These are phyloP conservation scores for Catotricha subobsoleta DNA, from an alignment of 2,888 invertebrate species.

Conservation along the genomic window DNA sequence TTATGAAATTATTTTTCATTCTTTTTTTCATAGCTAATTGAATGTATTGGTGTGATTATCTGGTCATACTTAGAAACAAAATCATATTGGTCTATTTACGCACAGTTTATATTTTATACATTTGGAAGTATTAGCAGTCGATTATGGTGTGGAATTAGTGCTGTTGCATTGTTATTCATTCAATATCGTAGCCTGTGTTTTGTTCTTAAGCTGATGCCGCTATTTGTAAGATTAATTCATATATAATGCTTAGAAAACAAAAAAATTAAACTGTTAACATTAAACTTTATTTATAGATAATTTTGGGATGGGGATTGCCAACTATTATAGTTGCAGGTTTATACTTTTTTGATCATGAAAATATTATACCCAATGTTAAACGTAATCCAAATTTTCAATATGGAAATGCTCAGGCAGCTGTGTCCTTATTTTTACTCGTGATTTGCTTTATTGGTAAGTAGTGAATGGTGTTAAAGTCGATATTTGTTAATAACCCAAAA, in stretches of 20 bases:
- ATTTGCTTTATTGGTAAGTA: slow-evolving; percentile 59
- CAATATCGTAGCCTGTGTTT: slow-evolving; percentile 70
- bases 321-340: slow-evolving; percentile 45
- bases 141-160: slow-evolving; percentile 70
- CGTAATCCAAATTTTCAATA: slow-evolving; percentile 60
- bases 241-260: too few relatives aligned
- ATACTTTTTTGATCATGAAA: slow-evolving; percentile 35
- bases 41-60: slow-evolving; percentile 55
- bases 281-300: slow-evolving; percentile 35
- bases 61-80: slow-evolving; percentile 43
- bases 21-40: slow-evolving; percentile 41
- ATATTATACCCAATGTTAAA: slow-evolving; percentile 36
- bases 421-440: slow-evolving; percentile 54
- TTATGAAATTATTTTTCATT: slow-evolving; percentile 11
- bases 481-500: not conserved
- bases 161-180: slow-evolving; percentile 61
- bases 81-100: slow-evolving; percentile 42
- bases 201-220: slow-evolving; percentile 56
- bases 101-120: slow-evolving; percentile 60
- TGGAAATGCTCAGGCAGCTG: slow-evolving; percentile 57
- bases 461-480: not conserved
- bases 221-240: slow-evolving; percentile 40
- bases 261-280: too few relatives aligned
- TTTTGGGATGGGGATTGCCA: slow-evolving; percentile 46
- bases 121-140: slow-evolving; percentile 64